Evolutionary conservation across 2,888 invertebrate genomes (phyloP).

Genomic region (Dasysyrphus tricinctus): DNA sequence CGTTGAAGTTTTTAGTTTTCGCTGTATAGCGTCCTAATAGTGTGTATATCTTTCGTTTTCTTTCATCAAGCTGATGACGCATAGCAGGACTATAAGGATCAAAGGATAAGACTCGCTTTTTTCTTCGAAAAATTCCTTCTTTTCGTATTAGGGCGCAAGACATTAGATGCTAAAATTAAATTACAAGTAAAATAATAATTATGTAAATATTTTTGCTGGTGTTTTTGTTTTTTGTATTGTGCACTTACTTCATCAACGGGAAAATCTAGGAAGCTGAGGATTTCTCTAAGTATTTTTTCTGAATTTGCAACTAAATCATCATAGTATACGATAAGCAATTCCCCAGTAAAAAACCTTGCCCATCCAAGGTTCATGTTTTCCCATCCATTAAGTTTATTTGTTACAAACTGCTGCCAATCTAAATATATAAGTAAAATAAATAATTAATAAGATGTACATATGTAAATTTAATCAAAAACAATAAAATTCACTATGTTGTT

Average conservation of each 20-base stretch:
- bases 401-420: slow-evolving; percentile 90
- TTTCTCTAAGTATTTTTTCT: slow-evolving; percentile 85
- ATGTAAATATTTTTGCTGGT: too few species aligned
- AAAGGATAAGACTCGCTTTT: slow-evolving; percentile 87
- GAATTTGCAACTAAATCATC: slow-evolving; percentile 87
- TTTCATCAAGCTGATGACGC: slow-evolving; percentile 84
- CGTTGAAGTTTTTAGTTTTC: slow-evolving; percentile 68
- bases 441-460: slow-evolving; percentile 61
- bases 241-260: slow-evolving; percentile 84
- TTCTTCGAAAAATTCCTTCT: slow-evolving; percentile 90
- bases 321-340: slow-evolving; percentile 88
- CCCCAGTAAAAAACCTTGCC: slow-evolving; percentile 88
- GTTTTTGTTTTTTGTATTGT: not conserved
- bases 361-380: slow-evolving; percentile 88
- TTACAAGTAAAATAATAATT: not conserved
- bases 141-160: slow-evolving; percentile 86
- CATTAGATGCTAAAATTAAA: slow-evolving; percentile 83
- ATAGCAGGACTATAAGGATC: slow-evolving; percentile 89
- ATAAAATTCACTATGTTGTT: too few species aligned
- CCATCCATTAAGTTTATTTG: slow-evolving; percentile 88
- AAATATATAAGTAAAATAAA: too few species aligned
- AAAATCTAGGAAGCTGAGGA: slow-evolving; percentile 86
- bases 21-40: slow-evolving; percentile 79
- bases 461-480: not conserved
- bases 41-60: slow-evolving; percentile 84